A percentile compares a stretch with the other conserved stretches of the same genome.
Evolutionary conservation across 2,888 invertebrate genomes (phyloP).

Genomic region (Cerceris ruficornis): DNA sequence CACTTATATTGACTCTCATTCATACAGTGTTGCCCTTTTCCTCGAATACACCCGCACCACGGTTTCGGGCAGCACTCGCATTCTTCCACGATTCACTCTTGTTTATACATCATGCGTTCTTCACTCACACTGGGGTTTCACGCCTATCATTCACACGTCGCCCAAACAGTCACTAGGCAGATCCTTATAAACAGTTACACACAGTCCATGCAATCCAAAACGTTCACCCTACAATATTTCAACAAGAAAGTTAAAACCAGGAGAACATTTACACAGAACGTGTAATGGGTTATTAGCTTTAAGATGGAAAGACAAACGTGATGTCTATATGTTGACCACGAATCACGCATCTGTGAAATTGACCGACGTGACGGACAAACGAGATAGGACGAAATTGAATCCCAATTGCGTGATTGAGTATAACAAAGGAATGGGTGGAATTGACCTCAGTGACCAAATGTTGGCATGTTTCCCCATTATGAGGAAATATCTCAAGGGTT

Average conservation of each 20-base stretch:
- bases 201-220: too few relatives aligned
- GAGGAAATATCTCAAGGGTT: too few relatives aligned
- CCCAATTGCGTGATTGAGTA: conserved; percentile 53
- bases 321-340: conserved; percentile 51
- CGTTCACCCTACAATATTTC: conserved; percentile 46
- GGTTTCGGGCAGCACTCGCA: too few relatives aligned
- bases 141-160: too few relatives aligned
- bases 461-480: conserved; percentile 39
- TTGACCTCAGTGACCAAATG: conserved; percentile 55
- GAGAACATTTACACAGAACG: conserved; percentile 26
- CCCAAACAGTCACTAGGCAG: too few relatives aligned
- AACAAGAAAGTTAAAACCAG: conserved; percentile 32
- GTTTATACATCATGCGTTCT: too few relatives aligned
- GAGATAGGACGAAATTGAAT: conserved; percentile 44
- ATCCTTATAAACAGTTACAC: too few relatives aligned
- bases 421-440: conserved; percentile 59
- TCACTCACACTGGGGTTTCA: too few relatives aligned
- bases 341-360: background rate
- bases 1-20: too few relatives aligned
- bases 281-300: conserved; percentile 41
- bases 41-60: too few relatives aligned
- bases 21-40: too few relatives aligned
- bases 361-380: conserved; percentile 31
- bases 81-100: too few relatives aligned
- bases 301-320: background rate